Evolutionary conservation across 2,888 invertebrate species (phyloP).

Genomic region (Lepetodrilus schrolli): DNA sequence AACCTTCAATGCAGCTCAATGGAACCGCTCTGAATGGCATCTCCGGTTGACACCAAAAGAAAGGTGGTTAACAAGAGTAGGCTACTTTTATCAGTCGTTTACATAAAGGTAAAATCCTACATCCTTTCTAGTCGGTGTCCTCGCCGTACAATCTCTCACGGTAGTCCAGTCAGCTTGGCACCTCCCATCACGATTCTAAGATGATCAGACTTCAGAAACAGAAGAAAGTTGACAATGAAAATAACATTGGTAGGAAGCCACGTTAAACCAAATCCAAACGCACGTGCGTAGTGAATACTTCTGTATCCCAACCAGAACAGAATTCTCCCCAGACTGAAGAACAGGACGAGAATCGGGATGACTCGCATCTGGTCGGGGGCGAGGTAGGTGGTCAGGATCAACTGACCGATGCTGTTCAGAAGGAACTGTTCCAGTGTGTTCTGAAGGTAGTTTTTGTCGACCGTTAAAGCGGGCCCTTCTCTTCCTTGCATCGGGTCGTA

Average conservation of each 20-base stretch:
- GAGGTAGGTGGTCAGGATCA: slow-evolving; percentile 45
- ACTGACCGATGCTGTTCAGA: slow-evolving; percentile 41
- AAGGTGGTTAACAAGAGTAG: no score
- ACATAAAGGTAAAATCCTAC: no score
- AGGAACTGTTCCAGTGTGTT: slow-evolving; percentile 51
- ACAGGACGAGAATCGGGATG: slow-evolving; percentile 43
- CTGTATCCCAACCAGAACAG: slow-evolving; percentile 46
- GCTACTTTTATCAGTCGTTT: no score
- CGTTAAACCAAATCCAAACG: slow-evolving; percentile 41
- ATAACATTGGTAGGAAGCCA: slow-evolving; percentile 29
- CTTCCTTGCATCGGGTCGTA: slow-evolving; percentile 45
- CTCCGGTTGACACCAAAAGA: no score
- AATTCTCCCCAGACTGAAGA: slow-evolving; percentile 46
- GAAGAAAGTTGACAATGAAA: neutral
- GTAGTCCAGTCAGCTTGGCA: no score
- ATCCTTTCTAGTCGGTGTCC: no score
- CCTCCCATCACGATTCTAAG: no score
- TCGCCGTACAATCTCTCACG: no score
- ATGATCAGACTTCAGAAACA: no score
- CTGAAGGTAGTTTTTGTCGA: slow-evolving; percentile 35
- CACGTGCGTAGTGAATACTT: slow-evolving; percentile 32
- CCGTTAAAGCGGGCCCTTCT: slow-evolving; percentile 41
- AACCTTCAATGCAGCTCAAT: no score
- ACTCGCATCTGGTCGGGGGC: slow-evolving; percentile 33
- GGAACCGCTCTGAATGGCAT: no score